phyloP scores from a whole-genome alignment of 2,113 vertebrate species.

The Chinchilla lanigera region DNA sequence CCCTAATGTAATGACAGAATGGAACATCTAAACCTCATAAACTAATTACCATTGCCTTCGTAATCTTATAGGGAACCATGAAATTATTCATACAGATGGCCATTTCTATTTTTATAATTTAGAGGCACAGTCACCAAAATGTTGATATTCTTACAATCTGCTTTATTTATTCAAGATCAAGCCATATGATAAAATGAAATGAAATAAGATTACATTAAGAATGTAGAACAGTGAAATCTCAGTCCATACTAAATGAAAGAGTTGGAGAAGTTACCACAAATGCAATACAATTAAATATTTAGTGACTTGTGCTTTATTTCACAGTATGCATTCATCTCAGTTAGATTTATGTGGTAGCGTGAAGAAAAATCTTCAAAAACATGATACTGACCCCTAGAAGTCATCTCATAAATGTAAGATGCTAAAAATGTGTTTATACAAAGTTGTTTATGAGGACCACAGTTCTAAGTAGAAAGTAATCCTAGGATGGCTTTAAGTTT shows the following conservation, averaged over 20 bases:
- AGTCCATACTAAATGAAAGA: conserved; percentile 20
- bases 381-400: conserved; percentile 32
- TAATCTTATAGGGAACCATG: neutral
- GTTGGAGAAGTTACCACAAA: conserved; percentile 58
- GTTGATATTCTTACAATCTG: neutral
- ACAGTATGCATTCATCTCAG: conserved; percentile 20
- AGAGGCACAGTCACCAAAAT: neutral
- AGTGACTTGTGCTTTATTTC: conserved; percentile 53
- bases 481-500: neutral
- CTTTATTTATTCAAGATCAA: conserved; percentile 1
- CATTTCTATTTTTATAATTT: conserved; percentile 44
- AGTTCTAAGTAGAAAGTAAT: conserved; percentile 40
- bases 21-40: neutral
- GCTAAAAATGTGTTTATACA: conserved; percentile 46
- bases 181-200: neutral
- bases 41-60: neutral
- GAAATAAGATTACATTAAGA: neutral
- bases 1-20: neutral
- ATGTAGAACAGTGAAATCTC: conserved; percentile 38
- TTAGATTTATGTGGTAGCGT: neutral
- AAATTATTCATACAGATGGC: neutral
- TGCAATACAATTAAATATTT: conserved; percentile 55
- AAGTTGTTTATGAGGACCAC: conserved; percentile 1
- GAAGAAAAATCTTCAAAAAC: conserved; percentile 32
- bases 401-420: conserved; percentile 51